Base-by-base conservation (phyloP, 1,140 invertebrate genomes). In the Leptinotarsa undecemlineata region DNA sequence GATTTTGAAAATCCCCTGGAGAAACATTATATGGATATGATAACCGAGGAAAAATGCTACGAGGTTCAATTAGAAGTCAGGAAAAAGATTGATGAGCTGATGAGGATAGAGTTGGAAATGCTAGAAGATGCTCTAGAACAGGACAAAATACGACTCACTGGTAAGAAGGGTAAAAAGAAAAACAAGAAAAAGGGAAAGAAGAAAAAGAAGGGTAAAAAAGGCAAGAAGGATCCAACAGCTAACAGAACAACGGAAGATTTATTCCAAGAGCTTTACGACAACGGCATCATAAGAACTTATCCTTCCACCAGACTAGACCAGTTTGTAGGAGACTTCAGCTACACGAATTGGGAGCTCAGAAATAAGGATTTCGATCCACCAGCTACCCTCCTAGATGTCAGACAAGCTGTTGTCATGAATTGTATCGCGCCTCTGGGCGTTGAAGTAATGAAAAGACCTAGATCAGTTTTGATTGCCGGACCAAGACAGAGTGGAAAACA, bases 211-310 rank as follows among this genome's bases (percentile, higher is more conserved):
- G 66, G 72, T 3, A 84, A 85, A 21, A 84, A 83, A 71, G 74
- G 77, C 0, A 92, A 93, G 76, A 95, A 95, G 80, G 94, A 96
- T 86, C 84, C 94, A 13, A 96, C 94, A 8, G 92, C 90, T 3
- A 91, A 95, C 80, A 85, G 92, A 79, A 90, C 90, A 1, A 87
- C 89, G 4, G 92, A 94, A 78, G 93, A 92, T 1, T 82, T 95
- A 3, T 94, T 93, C 83, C 90, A 95, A 80, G 95, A 97, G 84
- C 82, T 96, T 6, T 87, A 94, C 4, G 87, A 88, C 23, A 89
- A 92, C 74, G 91, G 91, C 6, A 91, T 97, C 15, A 93, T 96
- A 71, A 88, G 89, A 68, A 86, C 90, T 11, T 89, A 91, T 81
- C 89, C 90, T 0, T 87, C 90, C 74, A 85, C 89, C 4, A 83